Evolutionary conservation across 2,797 vertebrate genomes (phyloP), one percentile per base, ranked within the genome.

Genomic region (Enteromius afrohamiltoni): DNA sequence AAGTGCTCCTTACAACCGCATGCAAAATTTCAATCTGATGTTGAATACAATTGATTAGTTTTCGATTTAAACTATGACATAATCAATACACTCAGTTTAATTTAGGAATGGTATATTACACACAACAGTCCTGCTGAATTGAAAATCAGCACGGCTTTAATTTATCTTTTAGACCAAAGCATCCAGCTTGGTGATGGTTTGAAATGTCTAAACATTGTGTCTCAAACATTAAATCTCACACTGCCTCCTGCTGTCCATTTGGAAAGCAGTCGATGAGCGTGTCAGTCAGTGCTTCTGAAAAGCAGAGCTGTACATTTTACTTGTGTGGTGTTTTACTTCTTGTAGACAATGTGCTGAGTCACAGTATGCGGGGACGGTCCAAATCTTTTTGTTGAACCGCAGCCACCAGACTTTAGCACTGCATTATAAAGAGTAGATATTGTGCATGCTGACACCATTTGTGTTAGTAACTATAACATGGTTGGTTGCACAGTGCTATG

Each of bases 161-260:
- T 49, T 71, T 49, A 11, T 70, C 26, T 47, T 71, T 47, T 71
- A 34, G 11, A 9, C 26, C 26, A 3, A 51, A 31, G 26, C 47
- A 3, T 55, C 31, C n/a, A 23, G 21, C 1, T 37, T 75, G 34
- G 34, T 75, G 37, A 42, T 29, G 55, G 37, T 65, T 67, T 34
- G 26, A 26, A 79, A 13, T 51, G 42, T 53, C 16, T 79, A 37
- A 51, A 17, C 47, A 17, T 23, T 1, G 13, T 21, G 26, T 51
- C 2, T 53, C 60, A 53, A 16, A 8, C 45, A 75, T 23, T 62
- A 26, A 68, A 29, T 73, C 47, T 75, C 67, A 86, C 77, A 76
- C 80, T 85, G 83, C 85, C 87, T 70, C 77, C 83, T 88, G 74
- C 68, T 81, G 85, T 79, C 29, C 74, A 53, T 19, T 34, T 74